Evolutionary conservation across 2,113 vertebrate genomes (phyloP).

Genomic region (Dromaius novaehollandiae): DNA sequence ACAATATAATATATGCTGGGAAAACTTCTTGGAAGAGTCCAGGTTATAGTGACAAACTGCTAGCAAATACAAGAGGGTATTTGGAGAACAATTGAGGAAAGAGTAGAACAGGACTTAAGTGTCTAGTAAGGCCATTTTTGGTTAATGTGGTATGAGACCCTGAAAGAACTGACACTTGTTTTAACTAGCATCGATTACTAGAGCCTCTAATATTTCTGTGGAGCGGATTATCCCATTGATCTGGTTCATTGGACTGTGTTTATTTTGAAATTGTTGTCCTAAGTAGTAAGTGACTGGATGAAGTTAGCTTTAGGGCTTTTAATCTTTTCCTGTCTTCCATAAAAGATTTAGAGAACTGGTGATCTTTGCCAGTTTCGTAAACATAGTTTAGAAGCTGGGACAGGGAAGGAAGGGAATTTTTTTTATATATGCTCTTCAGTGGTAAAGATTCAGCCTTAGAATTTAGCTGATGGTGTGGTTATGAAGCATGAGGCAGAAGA

Average conservation of each 20-base stretch:
- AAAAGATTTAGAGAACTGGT: neutral
- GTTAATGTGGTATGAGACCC: neutral
- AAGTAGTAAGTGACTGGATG: neutral
- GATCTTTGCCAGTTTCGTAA: neutral
- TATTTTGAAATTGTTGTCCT: neutral
- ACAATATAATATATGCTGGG: neutral
- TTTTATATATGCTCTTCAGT: neutral
- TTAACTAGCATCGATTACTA: neutral
- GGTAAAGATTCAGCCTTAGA: neutral
- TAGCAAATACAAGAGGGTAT: neutral
- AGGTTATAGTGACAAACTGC: neutral
- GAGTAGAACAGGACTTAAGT: neutral
- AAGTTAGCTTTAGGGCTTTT: neutral
- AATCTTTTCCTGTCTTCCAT: neutral
- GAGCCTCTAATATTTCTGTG: no score
- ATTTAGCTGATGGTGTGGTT: neutral
- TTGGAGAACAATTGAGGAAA: neutral
- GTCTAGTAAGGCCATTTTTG: neutral
- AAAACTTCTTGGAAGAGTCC: neutral
- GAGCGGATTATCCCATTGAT: neutral
- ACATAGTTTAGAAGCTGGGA: neutral
- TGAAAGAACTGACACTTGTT: neutral
- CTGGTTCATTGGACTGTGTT: neutral
- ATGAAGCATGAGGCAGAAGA: neutral
- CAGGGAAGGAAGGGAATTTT: neutral